phyloP scores from a whole-genome alignment of 1,140 invertebrate species.

The Armadillidium nasatum region DNA sequence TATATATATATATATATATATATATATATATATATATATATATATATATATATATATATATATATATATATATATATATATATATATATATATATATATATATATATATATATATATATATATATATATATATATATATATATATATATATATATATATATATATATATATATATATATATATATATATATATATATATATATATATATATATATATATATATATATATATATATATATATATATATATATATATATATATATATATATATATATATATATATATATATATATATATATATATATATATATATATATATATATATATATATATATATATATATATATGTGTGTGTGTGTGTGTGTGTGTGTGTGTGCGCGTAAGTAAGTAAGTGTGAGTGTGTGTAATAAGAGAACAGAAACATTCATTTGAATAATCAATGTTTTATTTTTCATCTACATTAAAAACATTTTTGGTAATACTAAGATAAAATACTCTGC shows the following conservation, averaged over 20 bases:
- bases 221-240: constrained; percentile 21
- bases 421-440: too few species aligned
- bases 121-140: constrained; percentile 12
- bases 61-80: constrained; percentile 16
- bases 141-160: constrained; percentile 20
- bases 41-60: constrained; percentile 15
- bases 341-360: too few species aligned
- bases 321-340: background rate
- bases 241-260: background rate
- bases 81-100: constrained; percentile 19
- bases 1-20: constrained; percentile 19
- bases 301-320: constrained; percentile 21
- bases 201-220: constrained; percentile 11
- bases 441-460: too few species aligned
- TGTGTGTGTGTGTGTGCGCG: too few species aligned
- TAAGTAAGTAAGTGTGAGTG: too few species aligned
- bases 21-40: background rate
- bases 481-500: too few species aligned
- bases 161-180: constrained; percentile 7
- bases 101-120: background rate
- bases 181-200: background rate
- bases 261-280: constrained; percentile 3
- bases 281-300: constrained; percentile 11
- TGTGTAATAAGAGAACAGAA: too few species aligned
- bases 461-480: too few species aligned